These are phyloP conservation scores for Mamestra brassicae DNA, from an alignment of 2,888 invertebrate species.

Conservation along the genomic window DNA sequence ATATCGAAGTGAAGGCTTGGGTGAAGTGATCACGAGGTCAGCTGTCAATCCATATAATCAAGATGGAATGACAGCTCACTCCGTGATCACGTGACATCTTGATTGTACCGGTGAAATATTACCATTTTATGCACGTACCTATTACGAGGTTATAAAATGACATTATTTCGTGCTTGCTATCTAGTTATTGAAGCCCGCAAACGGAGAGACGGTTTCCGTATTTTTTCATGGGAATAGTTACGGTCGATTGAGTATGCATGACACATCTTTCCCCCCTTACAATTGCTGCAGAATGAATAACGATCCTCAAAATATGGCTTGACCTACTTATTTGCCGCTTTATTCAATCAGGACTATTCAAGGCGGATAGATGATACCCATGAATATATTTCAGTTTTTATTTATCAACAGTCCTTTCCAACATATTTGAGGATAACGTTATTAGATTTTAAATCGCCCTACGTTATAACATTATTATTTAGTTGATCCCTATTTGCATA, in stretches of 20 bases:
- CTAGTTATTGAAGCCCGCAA: no score
- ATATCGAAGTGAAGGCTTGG: no score
- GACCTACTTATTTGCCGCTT: constrained; percentile 24
- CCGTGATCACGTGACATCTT: no score
- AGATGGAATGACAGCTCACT: no score
- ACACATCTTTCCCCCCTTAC: constrained; percentile 32
- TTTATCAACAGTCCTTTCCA: background rate
- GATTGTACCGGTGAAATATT: background rate
- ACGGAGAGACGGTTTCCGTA: background rate
- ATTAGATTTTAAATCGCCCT: background rate
- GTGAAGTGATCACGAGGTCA: no score
- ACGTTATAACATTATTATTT: no score
- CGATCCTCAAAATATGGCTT: constrained; percentile 12
- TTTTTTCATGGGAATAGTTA: constrained; percentile 36
- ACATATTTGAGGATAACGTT: background rate
- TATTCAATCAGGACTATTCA: constrained; percentile 2
- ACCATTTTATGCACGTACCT: constrained; percentile 5
- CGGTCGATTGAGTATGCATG: constrained; percentile 48
- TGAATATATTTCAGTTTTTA: background rate
- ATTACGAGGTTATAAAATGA: constrained; percentile 21
- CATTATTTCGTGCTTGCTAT: constrained; percentile 13
- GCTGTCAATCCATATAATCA: no score
- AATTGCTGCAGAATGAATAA: constrained; percentile 39
- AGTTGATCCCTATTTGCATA: no score
- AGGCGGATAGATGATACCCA: background rate